phyloP scores from a whole-genome alignment of 2,113 vertebrate genomes.

The Ursus arctos region DNA sequence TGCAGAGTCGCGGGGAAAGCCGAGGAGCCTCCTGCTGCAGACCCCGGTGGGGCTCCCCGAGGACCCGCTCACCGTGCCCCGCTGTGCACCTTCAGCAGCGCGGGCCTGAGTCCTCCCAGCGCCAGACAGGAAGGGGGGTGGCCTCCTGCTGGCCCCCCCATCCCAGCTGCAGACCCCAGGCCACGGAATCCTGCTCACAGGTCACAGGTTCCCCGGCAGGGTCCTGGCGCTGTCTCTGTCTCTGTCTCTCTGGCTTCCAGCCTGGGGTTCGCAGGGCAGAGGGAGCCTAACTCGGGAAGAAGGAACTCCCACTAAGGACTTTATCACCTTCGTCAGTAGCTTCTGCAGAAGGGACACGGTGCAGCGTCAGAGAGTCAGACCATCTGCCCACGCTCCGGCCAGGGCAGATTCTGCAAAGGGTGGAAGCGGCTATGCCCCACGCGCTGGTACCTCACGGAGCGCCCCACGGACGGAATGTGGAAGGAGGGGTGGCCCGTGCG shows the following conservation, averaged over 20 bases:
- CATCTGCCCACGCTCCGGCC: neutral
- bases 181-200: neutral
- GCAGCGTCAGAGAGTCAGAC: neutral
- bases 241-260: neutral
- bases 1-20: slow-evolving; percentile 72
- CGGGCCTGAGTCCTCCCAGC: neutral
- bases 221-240: neutral
- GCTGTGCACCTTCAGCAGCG: neutral
- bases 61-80: slow-evolving; percentile 58
- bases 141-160: neutral
- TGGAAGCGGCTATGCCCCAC: neutral
- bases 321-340: neutral
- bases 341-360: neutral
- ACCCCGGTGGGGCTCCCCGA: neutral
- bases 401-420: neutral
- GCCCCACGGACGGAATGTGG: neutral
- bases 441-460: neutral
- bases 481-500: neutral
- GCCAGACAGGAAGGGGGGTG: neutral
- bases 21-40: neutral
- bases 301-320: neutral
- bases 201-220: neutral
- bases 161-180: neutral
- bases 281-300: neutral
- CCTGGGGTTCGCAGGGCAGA: neutral